Conservation (phyloP, 2,797 vertebrate species). For the Denticeps clupeoides region DNA sequence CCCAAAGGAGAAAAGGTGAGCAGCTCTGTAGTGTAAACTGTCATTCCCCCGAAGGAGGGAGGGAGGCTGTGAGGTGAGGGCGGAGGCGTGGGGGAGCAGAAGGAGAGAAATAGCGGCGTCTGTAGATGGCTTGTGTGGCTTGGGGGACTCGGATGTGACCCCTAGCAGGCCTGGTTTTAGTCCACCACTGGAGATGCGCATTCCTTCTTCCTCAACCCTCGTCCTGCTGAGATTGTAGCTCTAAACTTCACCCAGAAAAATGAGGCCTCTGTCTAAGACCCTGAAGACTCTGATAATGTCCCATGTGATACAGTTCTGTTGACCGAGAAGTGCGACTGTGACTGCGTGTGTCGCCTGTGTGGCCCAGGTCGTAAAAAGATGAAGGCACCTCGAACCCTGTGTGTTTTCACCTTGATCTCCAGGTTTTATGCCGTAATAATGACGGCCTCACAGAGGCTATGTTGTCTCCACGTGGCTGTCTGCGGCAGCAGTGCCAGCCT, state of each 20-base stretch:
- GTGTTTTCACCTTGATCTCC: not conserved
- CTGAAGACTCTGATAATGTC: conserved; percentile 1
- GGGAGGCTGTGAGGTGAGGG: conserved; percentile 16
- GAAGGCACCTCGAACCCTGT: not conserved
- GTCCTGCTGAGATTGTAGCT: conserved; percentile 19
- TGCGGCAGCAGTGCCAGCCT: too few relatives aligned
- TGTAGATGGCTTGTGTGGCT: too few relatives aligned
- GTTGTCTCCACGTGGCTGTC: too few relatives aligned
- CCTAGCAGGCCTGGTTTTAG: too few relatives aligned
- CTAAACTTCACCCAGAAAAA: conserved; percentile 13
- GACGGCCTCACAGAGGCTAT: not conserved
- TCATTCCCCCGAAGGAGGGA: conserved; percentile 38
- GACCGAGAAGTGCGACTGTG: not conserved
- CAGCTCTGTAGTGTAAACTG: conserved; percentile 47
- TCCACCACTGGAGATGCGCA: conserved; percentile 27
- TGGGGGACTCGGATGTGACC: too few relatives aligned
- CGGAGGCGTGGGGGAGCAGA: conserved; percentile 13
- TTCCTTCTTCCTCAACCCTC: conserved; percentile 18
- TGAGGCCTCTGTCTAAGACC: conserved; percentile 12
- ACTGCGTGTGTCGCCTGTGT: not conserved
- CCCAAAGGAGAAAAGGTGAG: conserved; percentile 51
- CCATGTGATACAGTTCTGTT: too few relatives aligned
- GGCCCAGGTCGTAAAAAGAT: not conserved
- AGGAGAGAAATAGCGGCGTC: conserved; percentile 9
- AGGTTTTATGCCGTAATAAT: not conserved